Conservation (phyloP, 2,113 vertebrate genomes). For the Varanus komodoensis region DNA sequence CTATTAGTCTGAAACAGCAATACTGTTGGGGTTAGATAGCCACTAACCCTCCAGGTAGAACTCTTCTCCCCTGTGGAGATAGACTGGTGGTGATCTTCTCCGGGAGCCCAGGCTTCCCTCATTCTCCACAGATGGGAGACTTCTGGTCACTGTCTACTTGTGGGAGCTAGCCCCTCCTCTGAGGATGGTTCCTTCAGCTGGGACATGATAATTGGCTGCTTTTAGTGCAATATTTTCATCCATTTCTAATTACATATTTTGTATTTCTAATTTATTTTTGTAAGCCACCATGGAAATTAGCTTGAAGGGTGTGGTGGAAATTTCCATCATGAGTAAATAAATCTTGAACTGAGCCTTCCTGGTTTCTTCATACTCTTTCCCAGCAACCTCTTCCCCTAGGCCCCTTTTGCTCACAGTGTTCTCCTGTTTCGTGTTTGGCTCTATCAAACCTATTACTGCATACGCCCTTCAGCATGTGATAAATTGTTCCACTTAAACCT, state of each 20-base stretch:
- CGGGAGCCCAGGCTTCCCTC: no score
- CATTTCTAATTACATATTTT: background rate
- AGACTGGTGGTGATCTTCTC: no score
- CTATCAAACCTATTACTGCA: background rate
- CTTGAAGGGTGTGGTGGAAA: background rate
- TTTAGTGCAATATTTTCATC: no score
- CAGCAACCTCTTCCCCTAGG: background rate
- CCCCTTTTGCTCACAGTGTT: background rate
- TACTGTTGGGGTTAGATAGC: no score
- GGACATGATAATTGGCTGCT: no score
- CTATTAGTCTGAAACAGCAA: no score
- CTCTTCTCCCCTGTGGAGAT: no score
- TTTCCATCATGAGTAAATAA: background rate
- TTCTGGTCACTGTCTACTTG: no score
- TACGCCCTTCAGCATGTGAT: conserved; percentile 8
- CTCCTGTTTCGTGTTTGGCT: background rate
- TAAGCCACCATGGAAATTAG: background rate
- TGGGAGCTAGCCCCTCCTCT: no score
- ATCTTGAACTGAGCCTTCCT: background rate
- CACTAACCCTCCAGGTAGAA: no score
- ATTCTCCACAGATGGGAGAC: no score
- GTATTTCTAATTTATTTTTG: background rate
- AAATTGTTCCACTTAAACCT: background rate
- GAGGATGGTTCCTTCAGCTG: no score
- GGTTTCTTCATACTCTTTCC: background rate